Base-by-base conservation (phyloP, 2,113 vertebrate species). In the Eulemur rufifrons region DNA sequence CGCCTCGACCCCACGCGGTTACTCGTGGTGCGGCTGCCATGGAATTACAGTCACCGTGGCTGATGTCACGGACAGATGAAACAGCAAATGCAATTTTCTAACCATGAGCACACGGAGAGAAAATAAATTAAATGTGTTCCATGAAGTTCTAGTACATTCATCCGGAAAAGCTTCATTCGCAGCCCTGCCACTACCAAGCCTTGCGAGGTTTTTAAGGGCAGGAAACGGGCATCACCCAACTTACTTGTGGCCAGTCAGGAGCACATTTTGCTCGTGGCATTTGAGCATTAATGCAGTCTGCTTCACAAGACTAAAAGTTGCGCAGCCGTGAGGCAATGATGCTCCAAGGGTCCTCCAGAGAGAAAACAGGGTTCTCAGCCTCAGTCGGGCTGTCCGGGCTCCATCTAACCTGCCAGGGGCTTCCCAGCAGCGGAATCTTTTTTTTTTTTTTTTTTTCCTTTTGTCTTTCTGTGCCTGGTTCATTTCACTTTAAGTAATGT, bases 31-130 rank as follows among this genome's bases (percentile, higher is more conserved):
- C 6, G 17, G 39, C 52, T 56, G 42, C 11, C 9, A 3, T 15
- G 3, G 34, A 32, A 42, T 73, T 5, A 20, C 0, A 10, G 34
- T 29, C 10, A 0, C 3, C 34, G 0, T 5, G 37, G 56, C 59
- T 5, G 8, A 8, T 17, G 17, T 4, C 25, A 1, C 15, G 76
- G 25, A 5, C 52, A 82, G 23, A 27, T 3, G 42, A 12, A 76
- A 32, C 8, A 66, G 23, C 77, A 4, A 34, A 63, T 61, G 34
- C 54, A 4, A 34, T 63, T 68, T 93, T n/a, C 39, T 69, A 47
- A 34, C 54, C 64, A 63, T 42, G 21, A 84, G 23, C 8, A 59
- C 39, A 50, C 4, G 15, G 47, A 66, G 8, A 73, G 61, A 82
- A 82, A 83, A 64, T 47, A 59, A 80, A 50, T 64, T 50, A 37